These are phyloP conservation scores for Rhinichthys klamathensis DNA, from an alignment of 2,113 vertebrate genomes.

Conservation along the genomic window DNA sequence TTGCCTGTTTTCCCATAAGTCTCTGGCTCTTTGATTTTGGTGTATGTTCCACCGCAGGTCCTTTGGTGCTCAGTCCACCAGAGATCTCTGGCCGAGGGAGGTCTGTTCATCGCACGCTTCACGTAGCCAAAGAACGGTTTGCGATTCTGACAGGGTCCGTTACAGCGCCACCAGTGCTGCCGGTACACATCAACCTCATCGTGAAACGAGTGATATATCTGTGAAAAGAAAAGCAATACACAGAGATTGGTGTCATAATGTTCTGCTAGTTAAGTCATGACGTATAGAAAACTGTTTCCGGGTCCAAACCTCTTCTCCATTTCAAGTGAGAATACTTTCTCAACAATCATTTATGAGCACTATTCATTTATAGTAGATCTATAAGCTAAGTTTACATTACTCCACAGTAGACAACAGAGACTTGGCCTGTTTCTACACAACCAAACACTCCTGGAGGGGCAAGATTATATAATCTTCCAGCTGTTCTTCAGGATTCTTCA, in stretches of 20 bases:
- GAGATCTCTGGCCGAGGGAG: slow-evolving; percentile 85
- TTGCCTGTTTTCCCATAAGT: slow-evolving; percentile 83
- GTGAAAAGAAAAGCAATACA: neutral
- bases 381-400: neutral
- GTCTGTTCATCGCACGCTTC: slow-evolving; percentile 90
- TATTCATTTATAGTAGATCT: neutral
- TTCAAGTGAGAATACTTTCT: neutral
- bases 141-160: slow-evolving; percentile 84
- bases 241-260: neutral
- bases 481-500: no score
- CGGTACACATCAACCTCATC: slow-evolving; percentile 91
- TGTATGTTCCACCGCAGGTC: slow-evolving; percentile 86
- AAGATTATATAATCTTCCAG: no score
- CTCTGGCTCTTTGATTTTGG: slow-evolving; percentile 92
- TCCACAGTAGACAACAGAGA: slow-evolving; percentile 99
- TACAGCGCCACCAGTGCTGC: slow-evolving; percentile 95
- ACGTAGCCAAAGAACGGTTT: slow-evolving; percentile 89
- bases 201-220: slow-evolving; percentile 90
- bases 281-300: neutral
- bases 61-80: slow-evolving; percentile 92
- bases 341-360: neutral
- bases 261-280: neutral
- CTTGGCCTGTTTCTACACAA: slow-evolving; percentile 99
- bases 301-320: neutral
- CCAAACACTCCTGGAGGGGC: slow-evolving; percentile 99